phyloP scores from a whole-genome alignment of 2,113 vertebrate species.

The Manacus vitellinus region DNA sequence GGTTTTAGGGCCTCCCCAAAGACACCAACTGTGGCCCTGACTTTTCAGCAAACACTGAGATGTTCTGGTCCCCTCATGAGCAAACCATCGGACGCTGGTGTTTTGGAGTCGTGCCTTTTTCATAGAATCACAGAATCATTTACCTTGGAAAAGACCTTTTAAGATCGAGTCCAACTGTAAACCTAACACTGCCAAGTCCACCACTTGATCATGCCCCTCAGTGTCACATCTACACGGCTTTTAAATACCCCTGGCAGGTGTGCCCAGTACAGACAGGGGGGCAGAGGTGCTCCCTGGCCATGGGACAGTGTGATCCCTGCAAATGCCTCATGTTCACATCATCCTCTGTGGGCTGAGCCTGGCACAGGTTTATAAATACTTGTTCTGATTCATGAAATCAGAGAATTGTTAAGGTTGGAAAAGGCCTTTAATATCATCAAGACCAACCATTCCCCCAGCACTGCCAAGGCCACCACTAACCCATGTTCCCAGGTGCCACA shows the following conservation, averaged over 20 bases:
- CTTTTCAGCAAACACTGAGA: not conserved
- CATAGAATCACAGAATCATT: not conserved
- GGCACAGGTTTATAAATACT: fast-evolving
- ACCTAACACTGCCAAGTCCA: no score
- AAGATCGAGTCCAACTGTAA: not conserved
- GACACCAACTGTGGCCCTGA: not conserved
- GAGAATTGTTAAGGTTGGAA: not conserved
- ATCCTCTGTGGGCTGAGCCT: not conserved
- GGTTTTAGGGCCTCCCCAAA: not conserved
- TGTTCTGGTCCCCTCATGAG: not conserved
- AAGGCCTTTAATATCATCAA: not conserved
- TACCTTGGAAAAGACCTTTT: not conserved
- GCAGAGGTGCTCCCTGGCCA: not conserved
- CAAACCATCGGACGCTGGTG: not conserved
- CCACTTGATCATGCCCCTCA: not conserved
- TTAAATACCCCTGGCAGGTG: not conserved
- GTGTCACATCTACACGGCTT: fast-evolving
- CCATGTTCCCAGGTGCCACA: not conserved
- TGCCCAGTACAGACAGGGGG: fast-evolving
- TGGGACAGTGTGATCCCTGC: not conserved
- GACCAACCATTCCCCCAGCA: not conserved
- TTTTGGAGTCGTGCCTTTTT: not conserved
- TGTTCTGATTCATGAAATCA: not conserved
- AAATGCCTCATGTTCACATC: fast-evolving
- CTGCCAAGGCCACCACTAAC: not conserved